Evolutionary conservation across 2,888 invertebrate genomes (phyloP).

Genomic region (Microctonus brassicae): DNA sequence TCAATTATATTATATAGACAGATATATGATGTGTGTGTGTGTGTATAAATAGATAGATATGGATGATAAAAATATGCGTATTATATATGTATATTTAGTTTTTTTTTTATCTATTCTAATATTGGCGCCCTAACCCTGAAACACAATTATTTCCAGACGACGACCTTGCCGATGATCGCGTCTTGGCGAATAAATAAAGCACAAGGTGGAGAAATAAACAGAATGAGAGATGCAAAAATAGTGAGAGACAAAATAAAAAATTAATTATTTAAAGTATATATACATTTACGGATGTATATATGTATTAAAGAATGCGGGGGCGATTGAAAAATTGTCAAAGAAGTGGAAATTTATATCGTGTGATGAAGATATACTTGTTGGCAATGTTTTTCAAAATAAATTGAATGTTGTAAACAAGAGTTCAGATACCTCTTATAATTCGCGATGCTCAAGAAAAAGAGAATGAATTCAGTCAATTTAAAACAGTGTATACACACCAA

Average conservation of each 20-base stretch:
- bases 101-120: background rate
- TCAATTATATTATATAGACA: background rate
- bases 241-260: too few relatives aligned
- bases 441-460: background rate
- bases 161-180: conserved; percentile 1
- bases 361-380: background rate
- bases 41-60: background rate
- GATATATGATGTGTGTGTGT: background rate
- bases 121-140: conserved; percentile 2
- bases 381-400: background rate
- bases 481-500: background rate
- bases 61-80: too few relatives aligned
- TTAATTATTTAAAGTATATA: too few relatives aligned
- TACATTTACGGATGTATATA: background rate
- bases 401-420: background rate
- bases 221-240: background rate
- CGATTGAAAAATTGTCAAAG: background rate
- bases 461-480: background rate
- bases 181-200: background rate
- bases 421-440: conserved; percentile 10
- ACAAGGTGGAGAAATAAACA: background rate
- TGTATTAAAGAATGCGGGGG: background rate
- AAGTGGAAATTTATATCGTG: background rate
- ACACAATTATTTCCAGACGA: conserved; percentile 8
- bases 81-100: too few relatives aligned